A percentile compares a stretch with the other conserved stretches of the same genome.
These are phyloP conservation scores for Hermatobates lingyangjiaoensis DNA, from an alignment of 1,140 invertebrate genomes.

Conservation along the genomic window DNA sequence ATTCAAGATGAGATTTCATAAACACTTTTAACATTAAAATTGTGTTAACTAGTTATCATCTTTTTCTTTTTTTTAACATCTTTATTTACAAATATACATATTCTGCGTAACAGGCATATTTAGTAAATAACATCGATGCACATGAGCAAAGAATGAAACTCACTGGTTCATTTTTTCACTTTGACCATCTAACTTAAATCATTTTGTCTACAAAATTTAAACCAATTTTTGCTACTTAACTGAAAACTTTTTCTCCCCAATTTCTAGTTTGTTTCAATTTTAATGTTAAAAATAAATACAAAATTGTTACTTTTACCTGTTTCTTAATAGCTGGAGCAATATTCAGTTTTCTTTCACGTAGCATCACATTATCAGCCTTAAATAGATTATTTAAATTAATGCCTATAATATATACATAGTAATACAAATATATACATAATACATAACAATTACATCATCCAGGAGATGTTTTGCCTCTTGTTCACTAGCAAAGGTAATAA, in stretches of 20 bases:
- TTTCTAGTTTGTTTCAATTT: too few relatives aligned
- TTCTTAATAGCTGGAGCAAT: constrained; percentile 82
- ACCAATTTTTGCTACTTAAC: neutral
- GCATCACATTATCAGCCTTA: constrained; percentile 49
- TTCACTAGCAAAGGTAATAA: constrained; percentile 87
- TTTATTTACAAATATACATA: too few relatives aligned
- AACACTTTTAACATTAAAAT: too few relatives aligned
- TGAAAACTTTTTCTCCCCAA: too few relatives aligned
- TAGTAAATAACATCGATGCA: neutral
- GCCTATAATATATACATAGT: constrained; percentile 1
- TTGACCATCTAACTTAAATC: neutral
- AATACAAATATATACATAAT: neutral
- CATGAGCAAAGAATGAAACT: neutral
- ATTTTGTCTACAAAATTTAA: neutral
- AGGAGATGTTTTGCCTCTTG: constrained; percentile 64
- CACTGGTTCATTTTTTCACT: neutral
- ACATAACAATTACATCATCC: constrained; percentile 31
- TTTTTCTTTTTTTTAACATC: too few relatives aligned
- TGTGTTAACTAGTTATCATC: too few relatives aligned
- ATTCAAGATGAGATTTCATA: too few relatives aligned
- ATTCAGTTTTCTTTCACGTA: constrained; percentile 67
- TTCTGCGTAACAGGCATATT: too few relatives aligned
- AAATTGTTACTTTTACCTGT: constrained; percentile 32
- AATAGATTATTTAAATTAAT: constrained; percentile 19
- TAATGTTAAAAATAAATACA: neutral